Evolutionary conservation across 2,888 invertebrate genomes (phyloP).

Genomic region (Phlogophora meticulosa): DNA sequence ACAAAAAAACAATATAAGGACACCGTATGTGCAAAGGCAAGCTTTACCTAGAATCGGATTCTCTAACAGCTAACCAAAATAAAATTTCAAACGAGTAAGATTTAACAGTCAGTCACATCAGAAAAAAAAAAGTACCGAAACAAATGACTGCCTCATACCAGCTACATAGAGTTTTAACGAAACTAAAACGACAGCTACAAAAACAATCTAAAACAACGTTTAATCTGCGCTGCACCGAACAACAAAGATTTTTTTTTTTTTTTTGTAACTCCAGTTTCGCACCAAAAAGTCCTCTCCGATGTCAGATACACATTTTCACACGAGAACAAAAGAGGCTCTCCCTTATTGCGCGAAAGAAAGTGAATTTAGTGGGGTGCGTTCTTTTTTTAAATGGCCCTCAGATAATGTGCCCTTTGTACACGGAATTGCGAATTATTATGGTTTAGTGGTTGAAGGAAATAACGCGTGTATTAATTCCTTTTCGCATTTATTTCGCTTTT

Average conservation of each 20-base stretch:
- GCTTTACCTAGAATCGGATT: too few species aligned
- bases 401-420: constrained; percentile 78
- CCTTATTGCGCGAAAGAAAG: constrained; percentile 57
- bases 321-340: constrained; percentile 31
- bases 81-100: too few species aligned
- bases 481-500: constrained; percentile 29
- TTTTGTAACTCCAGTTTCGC: background rate
- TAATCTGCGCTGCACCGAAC: background rate
- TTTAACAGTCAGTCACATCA: too few species aligned
- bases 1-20: too few species aligned
- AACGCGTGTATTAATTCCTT: constrained; percentile 61
- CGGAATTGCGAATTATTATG: constrained; percentile 80
- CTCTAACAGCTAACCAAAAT: too few species aligned
- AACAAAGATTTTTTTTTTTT: background rate
- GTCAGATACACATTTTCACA: constrained; percentile 47
- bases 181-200: background rate
- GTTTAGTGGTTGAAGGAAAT: constrained; percentile 75
- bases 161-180: background rate
- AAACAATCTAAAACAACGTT: background rate
- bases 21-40: too few species aligned
- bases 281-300: constrained; percentile 2
- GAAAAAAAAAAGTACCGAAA: too few species aligned
- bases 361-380: constrained; percentile 60
- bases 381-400: constrained; percentile 73
- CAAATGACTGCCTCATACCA: too few species aligned